Base-by-base conservation (phyloP, 2,888 invertebrate genomes). In the Noctua janthe region DNA sequence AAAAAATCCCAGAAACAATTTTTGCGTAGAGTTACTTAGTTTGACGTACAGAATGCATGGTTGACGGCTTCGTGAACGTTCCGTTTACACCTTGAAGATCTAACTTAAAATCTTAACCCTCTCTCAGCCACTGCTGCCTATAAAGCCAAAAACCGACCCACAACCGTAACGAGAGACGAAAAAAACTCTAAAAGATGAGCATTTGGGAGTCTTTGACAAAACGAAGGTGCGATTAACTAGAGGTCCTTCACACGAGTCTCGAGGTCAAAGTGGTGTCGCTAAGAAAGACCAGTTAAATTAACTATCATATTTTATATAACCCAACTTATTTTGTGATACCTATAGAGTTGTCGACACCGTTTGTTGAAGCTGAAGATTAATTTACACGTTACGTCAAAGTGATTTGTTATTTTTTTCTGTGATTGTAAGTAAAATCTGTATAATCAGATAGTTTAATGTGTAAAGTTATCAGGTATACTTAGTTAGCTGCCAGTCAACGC, bases 231-330 rank as follows among this genome's bases (percentile, higher is more conserved):
- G 82, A 88, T 85, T 89, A 85, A 80, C 74, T 59, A 74, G 81
- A 84, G 90, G 85, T 90, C 90, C 89, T 90, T 90, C 90, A 90
- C 90, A 90, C 89, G 76, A 35, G 39, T 43, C 56, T 43, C 90
- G 90, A 89, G 90, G 89, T 85, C 89, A 80, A 81, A 87, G 87
- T 90, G 89, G 87, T 90, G 88, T 89, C 88, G 81, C 89, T 83
- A 83, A 83, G 86, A 89, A 83, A 82, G 84, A 89, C 90, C 89
- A 82, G 88, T 88, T 86, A 89, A 94, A 94, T 94, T 94, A 94
- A 94, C 94, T 91, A 93, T 93, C 93, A 93, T 94, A 94, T 94
- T 92, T 94, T 94, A 94, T 92, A 90, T 85, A 83, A 88, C 84
- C 88, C 82, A 74, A 82, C 85, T 78, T 88, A 79, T 81, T 80